These are phyloP conservation scores for Nannoperca obscura DNA, from an alignment of 2,797 vertebrate genomes.

Conservation along the genomic window DNA sequence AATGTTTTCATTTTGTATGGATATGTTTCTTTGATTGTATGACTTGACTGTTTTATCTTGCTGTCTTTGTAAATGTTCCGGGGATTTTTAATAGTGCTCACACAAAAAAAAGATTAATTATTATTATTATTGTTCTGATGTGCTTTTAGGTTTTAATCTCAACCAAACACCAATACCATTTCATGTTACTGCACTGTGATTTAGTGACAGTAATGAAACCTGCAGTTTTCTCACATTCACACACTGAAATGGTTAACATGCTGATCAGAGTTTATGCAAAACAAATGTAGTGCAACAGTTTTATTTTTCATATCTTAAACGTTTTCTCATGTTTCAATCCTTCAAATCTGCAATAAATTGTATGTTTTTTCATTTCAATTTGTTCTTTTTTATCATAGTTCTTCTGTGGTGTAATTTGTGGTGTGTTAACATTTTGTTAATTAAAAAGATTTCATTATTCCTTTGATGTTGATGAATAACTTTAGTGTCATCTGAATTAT, in stretches of 20 bases:
- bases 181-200: neutral
- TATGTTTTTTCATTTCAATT: conserved; percentile 11
- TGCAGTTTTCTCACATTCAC: neutral
- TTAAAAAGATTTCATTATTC: conserved; percentile 34
- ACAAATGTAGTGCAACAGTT: neutral
- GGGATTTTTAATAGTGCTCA: no score
- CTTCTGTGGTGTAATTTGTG: neutral
- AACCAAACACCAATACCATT: neutral
- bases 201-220: neutral
- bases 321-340: conserved; percentile 1
- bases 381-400: conserved; percentile 4
- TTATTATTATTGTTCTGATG: neutral
- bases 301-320: neutral
- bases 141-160: no score
- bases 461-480: neutral
- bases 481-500: neutral
- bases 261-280: conserved; percentile 3
- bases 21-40: no score
- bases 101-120: no score
- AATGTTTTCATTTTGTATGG: no score
- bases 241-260: neutral
- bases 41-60: no score
- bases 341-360: neutral
- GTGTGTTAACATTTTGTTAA: conserved; percentile 17
- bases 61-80: no score